Percentiles rank a stretch among this genome's conserved stretches.
Conservation (phyloP, 2,797 vertebrate species). For the Lepilemur septentrionalis region DNA sequence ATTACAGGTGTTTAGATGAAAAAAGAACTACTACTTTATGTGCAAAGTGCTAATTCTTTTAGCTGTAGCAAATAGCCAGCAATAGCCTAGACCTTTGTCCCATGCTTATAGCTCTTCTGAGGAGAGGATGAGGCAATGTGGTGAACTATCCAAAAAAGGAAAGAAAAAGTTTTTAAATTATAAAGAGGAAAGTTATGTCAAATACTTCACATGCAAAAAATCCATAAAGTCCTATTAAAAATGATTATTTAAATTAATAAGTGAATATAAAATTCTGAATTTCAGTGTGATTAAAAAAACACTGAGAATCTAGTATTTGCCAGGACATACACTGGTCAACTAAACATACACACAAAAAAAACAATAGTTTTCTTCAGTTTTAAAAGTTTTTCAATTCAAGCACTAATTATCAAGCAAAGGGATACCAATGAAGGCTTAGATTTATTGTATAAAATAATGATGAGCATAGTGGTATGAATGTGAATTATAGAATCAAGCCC, state of each 20-base stretch:
- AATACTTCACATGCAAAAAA: background rate
- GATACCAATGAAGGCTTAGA: background rate
- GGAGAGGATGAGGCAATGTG: background rate
- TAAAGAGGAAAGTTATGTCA: background rate
- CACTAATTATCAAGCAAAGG: background rate
- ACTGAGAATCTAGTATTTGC: conserved; percentile 1
- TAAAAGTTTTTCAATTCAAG: background rate
- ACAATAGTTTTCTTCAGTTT: background rate
- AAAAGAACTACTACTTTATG: background rate
- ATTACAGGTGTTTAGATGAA: background rate
- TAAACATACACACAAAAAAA: background rate
- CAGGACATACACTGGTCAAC: background rate
- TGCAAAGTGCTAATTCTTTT: background rate
- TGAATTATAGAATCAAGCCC: background rate
- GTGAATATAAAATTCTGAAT: background rate
- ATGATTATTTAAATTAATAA: conserved; percentile 17
- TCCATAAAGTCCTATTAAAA: background rate
- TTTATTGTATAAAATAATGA: background rate
- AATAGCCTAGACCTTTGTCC: background rate
- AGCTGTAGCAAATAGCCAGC: background rate
- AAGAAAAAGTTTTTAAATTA: background rate
- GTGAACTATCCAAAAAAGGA: background rate
- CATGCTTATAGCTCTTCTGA: background rate
- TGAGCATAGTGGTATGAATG: background rate
- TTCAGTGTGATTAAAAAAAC: background rate